These are phyloP conservation scores for Aulostomus chinensis DNA, from an alignment of 2,797 vertebrate genomes.

Conservation along the genomic window DNA sequence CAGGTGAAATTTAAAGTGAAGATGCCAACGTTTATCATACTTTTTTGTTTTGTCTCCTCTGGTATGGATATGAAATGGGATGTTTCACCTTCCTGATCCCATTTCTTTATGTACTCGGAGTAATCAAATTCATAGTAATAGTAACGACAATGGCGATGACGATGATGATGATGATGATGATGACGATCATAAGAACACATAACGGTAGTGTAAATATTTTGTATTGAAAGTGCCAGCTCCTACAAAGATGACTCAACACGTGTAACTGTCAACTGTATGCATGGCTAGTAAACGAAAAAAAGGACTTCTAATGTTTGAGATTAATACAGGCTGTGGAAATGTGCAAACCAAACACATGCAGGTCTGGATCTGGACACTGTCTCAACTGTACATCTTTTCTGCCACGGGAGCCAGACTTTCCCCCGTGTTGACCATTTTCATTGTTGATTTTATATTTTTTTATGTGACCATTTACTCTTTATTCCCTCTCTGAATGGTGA, in stretches of 20 bases:
- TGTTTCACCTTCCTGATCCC: constrained; percentile 32
- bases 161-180: constrained; percentile 6
- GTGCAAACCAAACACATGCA: constrained; percentile 71
- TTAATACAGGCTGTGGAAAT: constrained; percentile 72
- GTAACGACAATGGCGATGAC: constrained; percentile 18
- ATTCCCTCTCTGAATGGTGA: constrained; percentile 77
- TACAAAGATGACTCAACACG: constrained; percentile 66
- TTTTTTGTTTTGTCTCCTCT: constrained; percentile 26
- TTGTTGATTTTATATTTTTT: constrained; percentile 86
- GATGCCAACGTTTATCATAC: constrained; percentile 56
- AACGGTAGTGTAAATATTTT: constrained; percentile 77
- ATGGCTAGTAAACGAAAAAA: constrained; percentile 71
- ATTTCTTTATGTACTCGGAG: constrained; percentile 56
- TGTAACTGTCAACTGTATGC: constrained; percentile 72
- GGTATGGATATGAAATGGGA: constrained; percentile 34
- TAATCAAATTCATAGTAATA: constrained; percentile 58
- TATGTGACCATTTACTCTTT: constrained; percentile 81
- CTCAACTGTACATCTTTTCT: constrained; percentile 68
- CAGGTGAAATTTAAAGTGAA: constrained; percentile 49
- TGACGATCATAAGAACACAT: constrained; percentile 38
- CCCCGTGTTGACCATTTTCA: constrained; percentile 73
- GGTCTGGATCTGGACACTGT: constrained; percentile 69
- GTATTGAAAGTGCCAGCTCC: constrained; percentile 75
- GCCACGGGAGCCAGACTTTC: constrained; percentile 65
- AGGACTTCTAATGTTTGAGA: constrained; percentile 66